These are phyloP conservation scores for Octodon degus DNA, from an alignment of 2,113 vertebrate species.

Conservation along the genomic window DNA sequence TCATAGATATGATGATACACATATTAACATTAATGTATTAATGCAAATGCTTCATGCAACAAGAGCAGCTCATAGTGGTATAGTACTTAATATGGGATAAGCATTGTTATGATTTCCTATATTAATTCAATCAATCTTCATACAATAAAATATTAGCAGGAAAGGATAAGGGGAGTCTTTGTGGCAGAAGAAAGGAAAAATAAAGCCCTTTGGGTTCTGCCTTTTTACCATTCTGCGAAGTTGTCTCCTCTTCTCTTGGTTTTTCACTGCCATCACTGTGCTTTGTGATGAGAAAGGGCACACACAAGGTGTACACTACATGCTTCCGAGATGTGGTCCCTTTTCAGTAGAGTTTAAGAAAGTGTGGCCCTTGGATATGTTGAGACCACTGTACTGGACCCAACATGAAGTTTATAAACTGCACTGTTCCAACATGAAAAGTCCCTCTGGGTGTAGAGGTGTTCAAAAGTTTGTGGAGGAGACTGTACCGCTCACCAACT, in stretches of 20 bases:
- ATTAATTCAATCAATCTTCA: not conserved
- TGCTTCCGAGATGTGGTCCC: not conserved
- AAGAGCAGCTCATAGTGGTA: not conserved
- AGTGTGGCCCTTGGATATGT: not conserved
- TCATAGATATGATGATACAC: not conserved
- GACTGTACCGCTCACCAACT: not conserved
- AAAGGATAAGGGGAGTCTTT: not conserved
- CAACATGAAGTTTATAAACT: not conserved
- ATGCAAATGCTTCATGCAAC: not conserved
- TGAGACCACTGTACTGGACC: not conserved
- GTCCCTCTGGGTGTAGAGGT: not conserved
- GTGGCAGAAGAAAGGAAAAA: not conserved
- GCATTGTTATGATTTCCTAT: not conserved
- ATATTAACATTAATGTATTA: not conserved
- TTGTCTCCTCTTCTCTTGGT: not conserved
- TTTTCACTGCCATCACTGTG: too few species aligned
- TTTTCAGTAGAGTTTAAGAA: not conserved
- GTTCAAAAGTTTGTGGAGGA: not conserved
- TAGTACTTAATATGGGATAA: not conserved
- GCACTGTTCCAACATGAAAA: not conserved
- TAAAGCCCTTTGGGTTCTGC: not conserved
- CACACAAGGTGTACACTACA: not conserved
- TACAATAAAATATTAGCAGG: not conserved
- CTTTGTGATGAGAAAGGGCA: not conserved
- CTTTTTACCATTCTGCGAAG: not conserved